Conservation (phyloP, 2,113 vertebrate genomes). For the Coptodon rendalli region DNA sequence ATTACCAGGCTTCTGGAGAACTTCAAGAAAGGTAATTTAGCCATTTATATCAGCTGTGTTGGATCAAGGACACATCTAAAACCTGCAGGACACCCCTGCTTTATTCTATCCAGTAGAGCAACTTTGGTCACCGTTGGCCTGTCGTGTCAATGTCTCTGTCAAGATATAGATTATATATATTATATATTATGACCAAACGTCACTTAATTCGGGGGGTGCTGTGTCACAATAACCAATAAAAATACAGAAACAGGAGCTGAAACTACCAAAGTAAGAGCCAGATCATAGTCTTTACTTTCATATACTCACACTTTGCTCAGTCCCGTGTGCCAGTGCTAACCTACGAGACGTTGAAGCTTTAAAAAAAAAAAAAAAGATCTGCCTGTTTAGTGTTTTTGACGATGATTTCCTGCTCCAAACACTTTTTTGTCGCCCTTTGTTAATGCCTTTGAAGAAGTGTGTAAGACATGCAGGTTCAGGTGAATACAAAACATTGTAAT, state of each 20-base stretch:
- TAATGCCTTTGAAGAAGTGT: slow-evolving; percentile 17
- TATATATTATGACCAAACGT: neutral
- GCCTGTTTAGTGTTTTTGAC: neutral
- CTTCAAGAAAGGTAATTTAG: neutral
- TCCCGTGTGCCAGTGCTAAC: neutral
- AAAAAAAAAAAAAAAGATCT: neutral
- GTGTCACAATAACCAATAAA: neutral
- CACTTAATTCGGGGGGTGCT: neutral
- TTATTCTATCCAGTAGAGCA: neutral
- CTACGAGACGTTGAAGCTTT: neutral
- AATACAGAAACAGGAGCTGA: neutral
- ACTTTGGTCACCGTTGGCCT: neutral
- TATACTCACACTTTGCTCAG: neutral
- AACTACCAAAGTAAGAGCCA: neutral
- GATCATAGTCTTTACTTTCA: neutral
- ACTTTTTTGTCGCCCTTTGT: neutral
- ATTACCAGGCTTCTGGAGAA: neutral
- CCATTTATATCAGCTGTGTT: neutral
- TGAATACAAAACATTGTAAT: slow-evolving; percentile 33
- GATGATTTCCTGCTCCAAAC: neutral
- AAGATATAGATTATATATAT: neutral
- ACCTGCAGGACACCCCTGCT: neutral
- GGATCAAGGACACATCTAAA: neutral
- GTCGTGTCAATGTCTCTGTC: neutral
- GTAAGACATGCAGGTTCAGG: neutral